Base-by-base conservation (phyloP, 2,113 vertebrate genomes). In the Calidris pygmaea region DNA sequence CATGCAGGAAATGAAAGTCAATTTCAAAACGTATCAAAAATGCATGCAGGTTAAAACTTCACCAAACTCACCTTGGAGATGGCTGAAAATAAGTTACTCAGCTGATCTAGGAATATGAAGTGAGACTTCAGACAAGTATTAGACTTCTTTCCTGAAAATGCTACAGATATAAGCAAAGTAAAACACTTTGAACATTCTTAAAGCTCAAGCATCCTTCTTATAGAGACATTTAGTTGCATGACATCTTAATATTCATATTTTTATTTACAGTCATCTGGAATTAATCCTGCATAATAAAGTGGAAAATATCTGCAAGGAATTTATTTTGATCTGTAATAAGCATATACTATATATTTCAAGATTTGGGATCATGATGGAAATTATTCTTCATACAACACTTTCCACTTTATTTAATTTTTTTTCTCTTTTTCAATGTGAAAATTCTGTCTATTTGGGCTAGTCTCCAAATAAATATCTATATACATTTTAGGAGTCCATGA, bases 21-120 rank as follows among this genome's bases (percentile, higher is more conserved):
- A 78, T 96, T 96, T 97, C 60, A 81, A 96, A 72, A 85, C 26
- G 60, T 84, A 95, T 96, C 81, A 97, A 97, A 97, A 97, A 96
- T 81, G 84, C 74, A 94, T 94, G 84, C 78, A 78, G 79, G 90
- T 90, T 97, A 95, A 95, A 96, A 90, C 52, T 93, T 85, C 72
- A 88, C n/a, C 89, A 95, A 97, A 93, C 13, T 85, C 72, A 75
- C 71, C 78, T 87, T 89, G 75, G 70, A 88, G 59, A 93, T 72
- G 70, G 63, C 70, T 89, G 67, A 89, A 96, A 89, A 92, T 76
- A 11, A 78, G 73, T 72, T 87, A 82, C 41, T 79, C 60, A 85
- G 53, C 63, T 94, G 85, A 92, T 87, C 30, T 73, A 45, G 77
- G 77, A 93, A 95, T 89, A 91, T 10, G 15, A 96, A 95, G 95